Conservation (phyloP, 37 sponge, comb jelly and placozoan species). For the Sycon ciliatum region DNA sequence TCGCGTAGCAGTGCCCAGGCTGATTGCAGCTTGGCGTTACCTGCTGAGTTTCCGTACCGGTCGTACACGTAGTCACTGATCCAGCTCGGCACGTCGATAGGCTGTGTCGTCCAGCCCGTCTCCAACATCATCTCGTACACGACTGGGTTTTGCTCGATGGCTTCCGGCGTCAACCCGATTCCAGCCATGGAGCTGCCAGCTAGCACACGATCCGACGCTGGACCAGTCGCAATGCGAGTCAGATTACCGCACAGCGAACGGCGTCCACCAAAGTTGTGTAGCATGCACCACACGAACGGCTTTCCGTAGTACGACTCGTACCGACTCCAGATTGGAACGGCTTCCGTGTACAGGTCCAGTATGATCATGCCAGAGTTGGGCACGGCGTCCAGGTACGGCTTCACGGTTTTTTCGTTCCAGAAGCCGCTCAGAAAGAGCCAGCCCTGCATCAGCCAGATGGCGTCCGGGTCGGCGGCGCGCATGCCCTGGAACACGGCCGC, state of each 20-base stretch:
- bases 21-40: too few species aligned
- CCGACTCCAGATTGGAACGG: conserved; percentile 14
- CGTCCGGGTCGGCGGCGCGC: conserved; percentile 21
- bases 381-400: conserved; percentile 29
- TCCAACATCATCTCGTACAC: conserved; percentile 45
- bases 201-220: conserved; percentile 10
- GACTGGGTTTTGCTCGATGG: conserved; percentile 41
- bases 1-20: too few species aligned
- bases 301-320: conserved; percentile 40
- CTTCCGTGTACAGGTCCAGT: neutral
- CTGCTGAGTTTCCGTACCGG: too few species aligned
- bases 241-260: conserved; percentile 35
- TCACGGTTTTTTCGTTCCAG: neutral
- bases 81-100: too few species aligned
- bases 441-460: conserved; percentile 40
- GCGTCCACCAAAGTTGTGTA: conserved; percentile 41
- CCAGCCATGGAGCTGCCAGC: conserved; percentile 35
- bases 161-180: conserved; percentile 41
- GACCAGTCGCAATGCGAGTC: conserved; percentile 15
- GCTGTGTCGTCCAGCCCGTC: conserved; percentile 39
- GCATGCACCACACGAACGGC: conserved; percentile 43
- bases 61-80: too few species aligned
- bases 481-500: conserved; percentile 22
- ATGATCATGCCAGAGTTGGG: conserved; percentile 28
- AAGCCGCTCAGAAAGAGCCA: conserved; percentile 30